These are phyloP conservation scores for Aspidapion aeneum DNA, from an alignment of 2,888 invertebrate species.

Conservation along the genomic window DNA sequence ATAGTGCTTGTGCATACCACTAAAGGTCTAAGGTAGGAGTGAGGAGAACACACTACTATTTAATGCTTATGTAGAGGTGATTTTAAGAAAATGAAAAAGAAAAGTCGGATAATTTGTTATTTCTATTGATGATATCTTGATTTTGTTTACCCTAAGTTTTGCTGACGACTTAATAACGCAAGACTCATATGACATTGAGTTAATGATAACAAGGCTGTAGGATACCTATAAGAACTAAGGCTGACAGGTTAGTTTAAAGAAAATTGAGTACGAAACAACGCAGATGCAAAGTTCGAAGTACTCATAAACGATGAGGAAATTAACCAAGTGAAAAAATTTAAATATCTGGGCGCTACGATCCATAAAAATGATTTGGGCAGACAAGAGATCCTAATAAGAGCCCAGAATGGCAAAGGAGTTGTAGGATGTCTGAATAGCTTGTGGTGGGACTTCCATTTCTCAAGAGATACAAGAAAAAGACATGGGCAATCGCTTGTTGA, in stretches of 20 bases:
- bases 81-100: too few relatives aligned
- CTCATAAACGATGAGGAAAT: not conserved
- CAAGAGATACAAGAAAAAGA: not conserved
- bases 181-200: too few relatives aligned
- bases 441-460: not conserved
- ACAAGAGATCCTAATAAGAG: not conserved
- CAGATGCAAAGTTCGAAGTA: not conserved
- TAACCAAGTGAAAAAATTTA: not conserved
- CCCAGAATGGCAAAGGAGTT: not conserved
- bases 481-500: not conserved
- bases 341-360: not conserved
- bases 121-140: too few relatives aligned
- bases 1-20: too few relatives aligned
- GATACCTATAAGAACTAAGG: too few relatives aligned
- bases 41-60: too few relatives aligned
- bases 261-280: not conserved
- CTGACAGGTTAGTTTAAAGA: not conserved
- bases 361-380: not conserved
- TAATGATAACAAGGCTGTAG: too few relatives aligned
- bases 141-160: too few relatives aligned
- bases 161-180: too few relatives aligned
- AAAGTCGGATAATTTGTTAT: too few relatives aligned
- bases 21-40: too few relatives aligned
- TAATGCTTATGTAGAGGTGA: too few relatives aligned
- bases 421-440: not conserved